Conservation (phyloP, 2,797 vertebrate genomes). For the Staurois parvus region DNA sequence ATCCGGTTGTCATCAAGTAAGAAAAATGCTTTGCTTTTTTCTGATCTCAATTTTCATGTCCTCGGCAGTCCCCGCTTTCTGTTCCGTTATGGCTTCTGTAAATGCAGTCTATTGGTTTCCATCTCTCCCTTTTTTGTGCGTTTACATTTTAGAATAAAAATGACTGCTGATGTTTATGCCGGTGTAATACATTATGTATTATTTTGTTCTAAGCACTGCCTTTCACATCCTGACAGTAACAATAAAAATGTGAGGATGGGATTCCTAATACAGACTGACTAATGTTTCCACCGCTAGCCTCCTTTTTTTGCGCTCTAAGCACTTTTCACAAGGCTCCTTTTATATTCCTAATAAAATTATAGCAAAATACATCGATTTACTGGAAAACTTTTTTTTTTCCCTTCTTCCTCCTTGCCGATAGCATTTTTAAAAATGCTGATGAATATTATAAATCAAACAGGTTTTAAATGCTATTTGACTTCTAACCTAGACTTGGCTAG, state of each 20-base stretch:
- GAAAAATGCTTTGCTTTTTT: background rate
- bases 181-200: conserved; percentile 97
- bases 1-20: background rate
- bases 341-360: conserved; percentile 96
- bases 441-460: conserved; percentile 69
- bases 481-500: conserved; percentile 51
- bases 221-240: conserved; percentile 99
- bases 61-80: background rate
- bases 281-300: conserved; percentile 87
- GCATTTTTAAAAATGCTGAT: conserved; percentile 69
- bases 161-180: conserved; percentile 92
- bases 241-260: conserved; percentile 99
- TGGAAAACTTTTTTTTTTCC: conserved; percentile 75
- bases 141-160: conserved; percentile 96
- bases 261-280: conserved; percentile 99
- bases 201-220: conserved; percentile 98
- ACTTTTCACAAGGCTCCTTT: conserved; percentile 95
- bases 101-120: conserved; percentile 66
- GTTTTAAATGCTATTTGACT: conserved; percentile 66
- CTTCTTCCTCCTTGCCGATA: conserved; percentile 60
- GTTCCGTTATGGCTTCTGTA: conserved; percentile 54
- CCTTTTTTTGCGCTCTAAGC: conserved; percentile 94
- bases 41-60: conserved; percentile 15
- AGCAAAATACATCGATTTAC: conserved; percentile 86
- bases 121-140: conserved; percentile 76